A percentile compares a stretch with the other conserved stretches of the same genome.
These are phyloP conservation scores for Calliopsis andreniformis DNA, from an alignment of 1,140 invertebrate species.

Conservation along the genomic window DNA sequence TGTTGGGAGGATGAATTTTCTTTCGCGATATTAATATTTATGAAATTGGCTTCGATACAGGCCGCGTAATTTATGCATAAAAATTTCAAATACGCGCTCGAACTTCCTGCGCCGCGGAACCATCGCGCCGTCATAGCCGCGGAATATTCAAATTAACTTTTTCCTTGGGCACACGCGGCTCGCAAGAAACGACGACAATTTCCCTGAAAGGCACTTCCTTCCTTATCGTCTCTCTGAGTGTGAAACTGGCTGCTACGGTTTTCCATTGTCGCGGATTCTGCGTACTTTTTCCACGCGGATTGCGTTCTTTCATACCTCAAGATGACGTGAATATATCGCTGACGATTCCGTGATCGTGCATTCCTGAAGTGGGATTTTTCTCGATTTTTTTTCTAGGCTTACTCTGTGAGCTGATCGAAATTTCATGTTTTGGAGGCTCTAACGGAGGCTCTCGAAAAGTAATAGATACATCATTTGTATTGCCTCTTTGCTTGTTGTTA, in stretches of 20 bases:
- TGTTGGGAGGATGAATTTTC: conserved; percentile 24
- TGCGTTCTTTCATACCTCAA: neutral
- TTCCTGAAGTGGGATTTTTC: neutral
- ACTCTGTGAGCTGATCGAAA: neutral
- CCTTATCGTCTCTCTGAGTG: neutral
- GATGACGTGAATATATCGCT: neutral
- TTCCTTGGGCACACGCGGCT: neutral
- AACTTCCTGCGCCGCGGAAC: neutral
- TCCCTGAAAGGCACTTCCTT: neutral
- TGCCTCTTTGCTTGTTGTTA: too few species aligned
- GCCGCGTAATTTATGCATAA: conserved; percentile 16
- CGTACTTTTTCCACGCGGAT: neutral
- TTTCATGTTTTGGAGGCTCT: neutral
- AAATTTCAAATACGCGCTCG: conserved; percentile 22
- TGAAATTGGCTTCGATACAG: conserved; percentile 27
- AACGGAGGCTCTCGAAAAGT: too few species aligned
- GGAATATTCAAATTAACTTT: conserved; percentile 32
- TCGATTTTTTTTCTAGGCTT: neutral
- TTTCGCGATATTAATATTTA: conserved; percentile 36
- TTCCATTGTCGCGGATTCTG: neutral
- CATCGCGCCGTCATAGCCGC: too few species aligned
- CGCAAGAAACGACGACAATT: neutral
- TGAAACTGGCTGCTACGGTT: neutral
- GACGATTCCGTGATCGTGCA: neutral
- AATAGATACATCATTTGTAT: too few species aligned